Conservation (phyloP, 2,888 invertebrate species). For the Selenia dentaria region DNA sequence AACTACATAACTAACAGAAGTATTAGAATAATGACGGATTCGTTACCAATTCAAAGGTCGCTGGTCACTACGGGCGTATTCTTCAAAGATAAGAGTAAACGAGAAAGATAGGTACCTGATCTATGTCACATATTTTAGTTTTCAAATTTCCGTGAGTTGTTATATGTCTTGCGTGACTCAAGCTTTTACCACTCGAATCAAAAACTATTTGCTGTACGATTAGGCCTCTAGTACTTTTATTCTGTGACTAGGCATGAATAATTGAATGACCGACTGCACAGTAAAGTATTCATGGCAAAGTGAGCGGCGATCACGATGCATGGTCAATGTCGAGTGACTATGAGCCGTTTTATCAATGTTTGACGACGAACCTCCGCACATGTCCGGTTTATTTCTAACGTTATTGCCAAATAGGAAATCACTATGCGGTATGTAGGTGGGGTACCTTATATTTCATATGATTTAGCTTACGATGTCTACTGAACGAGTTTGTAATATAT, state of each 20-base stretch:
- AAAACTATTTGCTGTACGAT: slow-evolving; percentile 3
- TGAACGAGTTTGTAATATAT: too few species aligned
- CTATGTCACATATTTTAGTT: too few species aligned
- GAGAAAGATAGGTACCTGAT: too few species aligned
- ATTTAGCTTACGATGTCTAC: too few species aligned
- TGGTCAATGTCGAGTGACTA: slow-evolving; percentile 60
- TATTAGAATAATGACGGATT: slow-evolving; percentile 9
- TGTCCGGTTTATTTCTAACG: slow-evolving; percentile 14
- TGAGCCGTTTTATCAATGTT: slow-evolving; percentile 27
- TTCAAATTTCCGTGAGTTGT: slow-evolving; percentile 3
- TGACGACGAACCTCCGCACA: slow-evolving; percentile 12
- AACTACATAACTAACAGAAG: slow-evolving; percentile 29
- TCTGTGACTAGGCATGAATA: slow-evolving; percentile 14
- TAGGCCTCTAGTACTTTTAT: too few species aligned
- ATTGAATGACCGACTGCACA: slow-evolving; percentile 25
- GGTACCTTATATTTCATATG: too few species aligned
- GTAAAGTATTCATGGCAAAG: slow-evolving; percentile 50
- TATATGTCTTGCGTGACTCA: slow-evolving; percentile 11
- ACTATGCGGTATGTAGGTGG: background rate
- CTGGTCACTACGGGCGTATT: too few species aligned
- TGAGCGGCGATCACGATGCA: slow-evolving; percentile 51
- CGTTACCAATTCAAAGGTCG: too few species aligned
- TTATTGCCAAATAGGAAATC: slow-evolving; percentile 18
- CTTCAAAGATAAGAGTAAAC: too few species aligned
- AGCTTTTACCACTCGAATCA: slow-evolving; percentile 9